phyloP scores from a whole-genome alignment of 2,888 invertebrate species.

The Drosophila lacicola region DNA sequence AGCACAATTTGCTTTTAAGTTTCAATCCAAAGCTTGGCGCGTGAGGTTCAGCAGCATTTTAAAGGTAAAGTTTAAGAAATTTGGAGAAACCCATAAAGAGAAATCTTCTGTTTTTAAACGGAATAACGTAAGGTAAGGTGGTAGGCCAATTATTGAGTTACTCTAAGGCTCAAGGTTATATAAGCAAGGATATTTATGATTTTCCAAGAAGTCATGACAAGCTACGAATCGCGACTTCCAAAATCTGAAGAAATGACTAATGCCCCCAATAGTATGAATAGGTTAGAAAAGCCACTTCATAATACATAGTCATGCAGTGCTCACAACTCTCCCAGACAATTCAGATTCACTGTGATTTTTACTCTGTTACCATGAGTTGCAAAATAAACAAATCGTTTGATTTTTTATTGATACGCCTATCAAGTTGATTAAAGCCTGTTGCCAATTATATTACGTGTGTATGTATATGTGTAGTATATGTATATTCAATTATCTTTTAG shows the following conservation, averaged over 20 bases:
- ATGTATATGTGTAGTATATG: background rate
- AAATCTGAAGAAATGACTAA: background rate
- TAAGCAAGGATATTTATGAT: too few relatives aligned
- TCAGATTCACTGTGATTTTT: background rate
- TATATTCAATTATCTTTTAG: background rate
- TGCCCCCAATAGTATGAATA: background rate
- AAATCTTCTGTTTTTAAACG: too few relatives aligned
- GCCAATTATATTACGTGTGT: background rate
- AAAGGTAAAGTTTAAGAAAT: too few relatives aligned
- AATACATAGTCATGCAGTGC: background rate
- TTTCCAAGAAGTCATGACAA: too few relatives aligned
- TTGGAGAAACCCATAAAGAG: too few relatives aligned
- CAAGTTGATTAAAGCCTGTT: background rate
- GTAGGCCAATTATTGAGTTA: too few relatives aligned
- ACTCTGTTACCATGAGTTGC: background rate
- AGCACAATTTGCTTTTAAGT: background rate
- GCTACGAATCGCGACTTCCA: too few relatives aligned
- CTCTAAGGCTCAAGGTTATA: too few relatives aligned
- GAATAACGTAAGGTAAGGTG: too few relatives aligned
- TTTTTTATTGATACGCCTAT: constrained; percentile 2
- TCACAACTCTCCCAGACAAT: background rate
- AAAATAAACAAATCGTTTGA: background rate
- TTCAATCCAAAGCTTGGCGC: background rate
- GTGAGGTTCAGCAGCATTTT: background rate
- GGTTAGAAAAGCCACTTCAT: too few relatives aligned